Conservation (phyloP, 2,113 vertebrate genomes). For the Gulo gulo region DNA sequence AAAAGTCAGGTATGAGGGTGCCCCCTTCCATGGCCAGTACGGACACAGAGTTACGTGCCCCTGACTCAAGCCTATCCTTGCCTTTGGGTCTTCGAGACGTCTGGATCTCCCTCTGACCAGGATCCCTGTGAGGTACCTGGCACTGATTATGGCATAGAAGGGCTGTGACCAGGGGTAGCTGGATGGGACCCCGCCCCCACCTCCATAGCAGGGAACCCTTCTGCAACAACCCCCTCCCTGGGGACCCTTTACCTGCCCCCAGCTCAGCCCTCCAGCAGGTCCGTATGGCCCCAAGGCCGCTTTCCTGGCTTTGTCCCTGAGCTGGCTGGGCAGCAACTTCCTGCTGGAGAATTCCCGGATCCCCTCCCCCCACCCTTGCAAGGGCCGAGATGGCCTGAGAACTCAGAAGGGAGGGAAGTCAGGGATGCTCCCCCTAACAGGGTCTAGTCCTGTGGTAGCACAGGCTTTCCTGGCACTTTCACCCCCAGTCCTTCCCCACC, state of each 20-base stretch:
- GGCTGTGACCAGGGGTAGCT: background rate
- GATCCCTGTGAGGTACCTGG: background rate
- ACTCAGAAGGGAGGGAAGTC: background rate
- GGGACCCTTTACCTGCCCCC: background rate
- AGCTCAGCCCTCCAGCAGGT: background rate
- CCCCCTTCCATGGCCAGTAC: background rate
- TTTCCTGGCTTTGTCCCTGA: slow-evolving; percentile 76
- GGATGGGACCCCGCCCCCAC: too few species aligned
- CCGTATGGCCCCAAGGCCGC: background rate
- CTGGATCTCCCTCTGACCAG: background rate
- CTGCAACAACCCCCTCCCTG: too few species aligned
- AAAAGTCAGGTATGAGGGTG: background rate
- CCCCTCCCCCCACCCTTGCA: background rate
- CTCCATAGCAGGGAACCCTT: too few species aligned
- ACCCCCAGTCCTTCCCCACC: background rate
- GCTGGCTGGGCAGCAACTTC: slow-evolving; percentile 72
- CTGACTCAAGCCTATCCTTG: too few species aligned
- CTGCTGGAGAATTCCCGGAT: slow-evolving; percentile 77
- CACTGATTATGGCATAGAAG: background rate
- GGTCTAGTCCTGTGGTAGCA: background rate
- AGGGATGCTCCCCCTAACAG: background rate
- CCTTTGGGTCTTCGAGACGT: background rate
- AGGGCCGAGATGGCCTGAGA: slow-evolving; percentile 25
- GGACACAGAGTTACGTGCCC: too few species aligned
- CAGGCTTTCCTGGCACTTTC: background rate